Evolutionary conservation across 2,888 invertebrate genomes (phyloP).

Genomic region (Smittia aterrima): DNA sequence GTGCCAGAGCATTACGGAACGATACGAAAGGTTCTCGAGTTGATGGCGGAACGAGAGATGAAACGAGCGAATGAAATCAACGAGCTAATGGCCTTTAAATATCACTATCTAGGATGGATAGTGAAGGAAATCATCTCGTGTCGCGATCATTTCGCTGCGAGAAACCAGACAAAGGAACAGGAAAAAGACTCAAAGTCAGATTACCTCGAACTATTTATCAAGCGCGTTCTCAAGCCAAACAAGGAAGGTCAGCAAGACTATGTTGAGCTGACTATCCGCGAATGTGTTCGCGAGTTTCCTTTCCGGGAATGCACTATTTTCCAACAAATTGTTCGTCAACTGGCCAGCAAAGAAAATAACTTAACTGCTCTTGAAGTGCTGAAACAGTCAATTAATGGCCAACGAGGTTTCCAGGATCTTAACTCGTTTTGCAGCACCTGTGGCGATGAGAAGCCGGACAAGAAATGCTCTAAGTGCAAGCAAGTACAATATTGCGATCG

Average conservation of each 20-base stretch:
- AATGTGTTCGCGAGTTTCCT: constrained; percentile 86
- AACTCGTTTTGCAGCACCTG: constrained; percentile 77
- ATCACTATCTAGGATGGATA: constrained; percentile 76
- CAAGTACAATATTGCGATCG: constrained; percentile 90
- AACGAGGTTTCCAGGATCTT: constrained; percentile 70
- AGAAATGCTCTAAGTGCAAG: constrained; percentile 94
- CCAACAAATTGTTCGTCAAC: constrained; percentile 73
- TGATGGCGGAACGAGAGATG: constrained; percentile 85
- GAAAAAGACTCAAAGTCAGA: constrained; percentile 61
- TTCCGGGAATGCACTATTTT: constrained; percentile 87
- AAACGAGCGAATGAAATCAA: constrained; percentile 77
- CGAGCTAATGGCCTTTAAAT: constrained; percentile 88
- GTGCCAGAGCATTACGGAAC: constrained; percentile 73
- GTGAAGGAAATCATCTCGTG: constrained; percentile 70
- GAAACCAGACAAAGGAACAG: constrained; percentile 48
- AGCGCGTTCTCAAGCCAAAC: constrained; percentile 72
- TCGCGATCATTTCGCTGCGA: constrained; percentile 64
- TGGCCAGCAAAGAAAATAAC: constrained; percentile 69
- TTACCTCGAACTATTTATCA: constrained; percentile 70
- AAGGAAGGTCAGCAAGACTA: constrained; percentile 67
- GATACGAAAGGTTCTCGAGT: constrained; percentile 73
- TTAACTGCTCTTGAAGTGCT: constrained; percentile 70
- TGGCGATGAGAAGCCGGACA: constrained; percentile 82
- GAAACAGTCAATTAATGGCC: constrained; percentile 81
- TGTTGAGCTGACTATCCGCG: constrained; percentile 74